Percentiles rank a stretch among this genome's conserved stretches.
Evolutionary conservation across 2,888 invertebrate species (phyloP).

Genomic region (Chaitophorus viminalis): DNA sequence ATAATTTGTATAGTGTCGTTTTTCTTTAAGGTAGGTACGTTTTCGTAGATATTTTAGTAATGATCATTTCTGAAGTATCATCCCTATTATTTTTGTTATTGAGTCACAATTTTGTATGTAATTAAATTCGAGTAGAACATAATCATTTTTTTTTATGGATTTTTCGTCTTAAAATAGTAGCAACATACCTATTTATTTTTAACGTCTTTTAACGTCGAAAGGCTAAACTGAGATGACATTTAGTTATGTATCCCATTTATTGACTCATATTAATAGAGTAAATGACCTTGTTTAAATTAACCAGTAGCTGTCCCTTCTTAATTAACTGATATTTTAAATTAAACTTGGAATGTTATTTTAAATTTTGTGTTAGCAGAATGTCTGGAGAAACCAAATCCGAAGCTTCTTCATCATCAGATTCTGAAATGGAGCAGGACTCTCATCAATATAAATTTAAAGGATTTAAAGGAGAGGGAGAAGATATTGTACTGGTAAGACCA

Average conservation of each 20-base stretch:
- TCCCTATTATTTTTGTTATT: too few species aligned
- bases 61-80: too few species aligned
- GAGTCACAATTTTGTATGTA: too few species aligned
- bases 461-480: constrained; percentile 48
- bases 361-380: constrained; percentile 42
- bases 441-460: constrained; percentile 27
- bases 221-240: not conserved
- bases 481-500: constrained; percentile 32
- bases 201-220: not conserved
- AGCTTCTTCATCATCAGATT: constrained; percentile 63
- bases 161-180: not conserved
- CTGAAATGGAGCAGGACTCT: constrained; percentile 60
- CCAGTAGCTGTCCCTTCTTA: not conserved
- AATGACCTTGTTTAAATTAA: constrained; percentile 46
- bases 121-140: too few species aligned
- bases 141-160: too few species aligned
- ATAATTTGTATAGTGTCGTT: too few species aligned
- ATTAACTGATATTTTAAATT: constrained; percentile 21
- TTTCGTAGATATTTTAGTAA: too few species aligned
- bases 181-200: not conserved
- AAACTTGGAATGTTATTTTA: constrained; percentile 13
- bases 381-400: constrained; percentile 51
- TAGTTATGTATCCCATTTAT: not conserved
- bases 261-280: constrained; percentile 7
- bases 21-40: too few species aligned